Percentiles rank a stretch among this genome's conserved stretches.
These are phyloP conservation scores for Apis laboriosa DNA, from an alignment of 1,140 invertebrate genomes.

Conservation along the genomic window DNA sequence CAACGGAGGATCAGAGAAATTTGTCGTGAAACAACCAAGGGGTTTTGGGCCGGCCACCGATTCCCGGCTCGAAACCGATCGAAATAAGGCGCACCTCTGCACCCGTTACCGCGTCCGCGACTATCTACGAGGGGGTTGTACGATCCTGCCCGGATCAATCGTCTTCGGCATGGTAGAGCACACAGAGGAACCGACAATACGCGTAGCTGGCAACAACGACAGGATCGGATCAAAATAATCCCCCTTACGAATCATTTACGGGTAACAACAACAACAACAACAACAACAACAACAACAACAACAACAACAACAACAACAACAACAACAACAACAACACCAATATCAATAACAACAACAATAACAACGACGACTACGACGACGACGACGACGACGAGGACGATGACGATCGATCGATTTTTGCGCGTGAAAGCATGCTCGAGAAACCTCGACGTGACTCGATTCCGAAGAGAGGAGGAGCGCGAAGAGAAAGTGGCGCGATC, in stretches of 20 bases:
- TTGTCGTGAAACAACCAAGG: conserved; percentile 78
- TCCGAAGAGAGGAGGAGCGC: background rate
- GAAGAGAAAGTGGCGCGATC: no score
- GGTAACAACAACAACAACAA: background rate
- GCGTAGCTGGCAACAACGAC: no score
- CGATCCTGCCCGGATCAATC: conserved; percentile 73
- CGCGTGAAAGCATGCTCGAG: background rate
- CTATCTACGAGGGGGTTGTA: conserved; percentile 61
- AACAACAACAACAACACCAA: background rate
- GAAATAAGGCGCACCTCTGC: conserved; percentile 78
- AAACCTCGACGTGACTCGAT: background rate
- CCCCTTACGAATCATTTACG: background rate
- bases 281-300: background rate
- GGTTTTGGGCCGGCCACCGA: conserved; percentile 78
- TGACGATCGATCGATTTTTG: background rate
- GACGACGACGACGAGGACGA: background rate
- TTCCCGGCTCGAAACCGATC: conserved; percentile 77
- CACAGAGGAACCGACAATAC: background rate
- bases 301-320: background rate
- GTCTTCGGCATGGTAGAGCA: conserved; percentile 66
- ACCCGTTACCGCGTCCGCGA: conserved; percentile 66
- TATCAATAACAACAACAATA: background rate
- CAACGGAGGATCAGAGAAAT: conserved; percentile 81
- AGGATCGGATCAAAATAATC: background rate
- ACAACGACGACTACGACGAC: background rate